phyloP scores from a whole-genome alignment of 2,113 vertebrate species.

The Nestor notabilis region DNA sequence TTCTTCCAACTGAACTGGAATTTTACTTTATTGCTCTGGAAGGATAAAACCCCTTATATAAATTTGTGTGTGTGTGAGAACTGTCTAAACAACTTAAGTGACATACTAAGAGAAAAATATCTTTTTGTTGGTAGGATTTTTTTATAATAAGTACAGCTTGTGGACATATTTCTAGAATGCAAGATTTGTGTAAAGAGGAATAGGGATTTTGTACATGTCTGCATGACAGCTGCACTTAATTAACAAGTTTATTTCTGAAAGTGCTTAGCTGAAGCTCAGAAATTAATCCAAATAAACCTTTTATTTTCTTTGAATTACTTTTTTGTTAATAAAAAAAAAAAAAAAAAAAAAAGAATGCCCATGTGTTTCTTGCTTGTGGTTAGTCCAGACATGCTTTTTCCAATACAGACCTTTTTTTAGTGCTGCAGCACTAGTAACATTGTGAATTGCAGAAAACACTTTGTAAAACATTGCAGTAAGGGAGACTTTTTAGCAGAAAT shows the following conservation, averaged over 20 bases:
- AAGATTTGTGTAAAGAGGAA: not conserved
- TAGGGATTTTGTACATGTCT: not conserved
- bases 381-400: not conserved
- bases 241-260: not conserved
- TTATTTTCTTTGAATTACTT: constrained; percentile 32
- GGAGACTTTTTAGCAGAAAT: not conserved
- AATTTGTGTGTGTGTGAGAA: not conserved
- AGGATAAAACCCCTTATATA: not conserved
- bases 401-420: not conserved
- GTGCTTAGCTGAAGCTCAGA: constrained; percentile 6
- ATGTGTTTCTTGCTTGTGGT: not conserved
- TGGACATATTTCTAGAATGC: not conserved
- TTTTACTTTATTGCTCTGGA: not conserved
- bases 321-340: constrained; percentile 33
- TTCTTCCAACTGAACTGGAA: not conserved
- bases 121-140: not conserved
- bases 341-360: not conserved
- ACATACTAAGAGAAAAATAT: not conserved
- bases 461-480: not conserved
- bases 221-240: not conserved
- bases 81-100: not conserved
- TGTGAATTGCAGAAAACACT: constrained; percentile 22
- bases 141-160: not conserved
- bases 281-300: constrained; percentile 42
- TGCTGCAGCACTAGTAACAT: not conserved